Conservation (phyloP, 2,113 vertebrate species). For the Grus americana region DNA sequence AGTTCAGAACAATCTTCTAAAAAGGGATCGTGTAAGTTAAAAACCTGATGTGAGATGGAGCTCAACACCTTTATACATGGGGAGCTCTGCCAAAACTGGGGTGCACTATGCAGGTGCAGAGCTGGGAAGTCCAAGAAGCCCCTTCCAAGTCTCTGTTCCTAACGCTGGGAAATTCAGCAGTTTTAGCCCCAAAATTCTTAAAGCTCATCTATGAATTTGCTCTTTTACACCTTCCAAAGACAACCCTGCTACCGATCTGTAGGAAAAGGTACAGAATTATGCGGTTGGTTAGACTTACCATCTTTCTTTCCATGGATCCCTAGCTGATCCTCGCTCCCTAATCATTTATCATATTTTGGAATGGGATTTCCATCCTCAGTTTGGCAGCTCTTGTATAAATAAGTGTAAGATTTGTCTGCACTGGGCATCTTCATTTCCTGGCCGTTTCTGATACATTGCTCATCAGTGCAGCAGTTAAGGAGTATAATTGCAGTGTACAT, state of each 20-base stretch:
- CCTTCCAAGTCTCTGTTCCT: background rate
- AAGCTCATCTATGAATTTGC: background rate
- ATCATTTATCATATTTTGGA: background rate
- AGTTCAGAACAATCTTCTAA: background rate
- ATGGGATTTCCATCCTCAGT: background rate
- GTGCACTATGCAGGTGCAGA: background rate
- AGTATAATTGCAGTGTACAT: background rate
- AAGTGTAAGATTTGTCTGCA: background rate
- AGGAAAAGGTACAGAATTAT: background rate
- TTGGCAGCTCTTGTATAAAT: background rate
- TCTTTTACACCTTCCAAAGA: background rate
- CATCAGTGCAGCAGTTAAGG: background rate
- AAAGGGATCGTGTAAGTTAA: background rate
- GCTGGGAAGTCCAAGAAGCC: background rate
- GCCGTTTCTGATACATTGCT: background rate
- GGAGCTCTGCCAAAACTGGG: background rate
- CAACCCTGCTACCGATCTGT: background rate
- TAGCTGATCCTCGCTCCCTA: background rate
- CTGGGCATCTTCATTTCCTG: slow-evolving; percentile 29
- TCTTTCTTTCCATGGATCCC: background rate
- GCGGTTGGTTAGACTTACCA: background rate
- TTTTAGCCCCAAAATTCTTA: background rate
- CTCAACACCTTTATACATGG: background rate
- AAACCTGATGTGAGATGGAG: background rate
- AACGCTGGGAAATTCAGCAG: background rate